Conservation (phyloP, 2,888 invertebrate genomes). For the Drosophila kokeensis region DNA sequence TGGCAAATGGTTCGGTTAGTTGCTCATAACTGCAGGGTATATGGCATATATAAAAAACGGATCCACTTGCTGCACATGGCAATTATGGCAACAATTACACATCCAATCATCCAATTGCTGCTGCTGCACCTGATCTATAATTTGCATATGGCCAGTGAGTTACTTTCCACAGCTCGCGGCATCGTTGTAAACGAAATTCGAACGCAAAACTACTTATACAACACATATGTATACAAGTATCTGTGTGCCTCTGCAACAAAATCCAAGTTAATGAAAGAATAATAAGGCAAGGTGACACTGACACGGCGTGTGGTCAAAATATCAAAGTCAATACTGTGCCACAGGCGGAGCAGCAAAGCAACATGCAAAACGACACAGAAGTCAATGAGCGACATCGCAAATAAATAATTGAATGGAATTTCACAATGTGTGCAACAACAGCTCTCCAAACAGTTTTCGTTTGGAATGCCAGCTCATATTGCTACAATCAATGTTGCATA, state of each 20-base stretch:
- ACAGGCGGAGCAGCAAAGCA: conserved; percentile 26
- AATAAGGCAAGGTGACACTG: conserved; percentile 70
- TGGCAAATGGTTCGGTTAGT: conserved; percentile 75
- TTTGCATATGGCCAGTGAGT: conserved; percentile 74
- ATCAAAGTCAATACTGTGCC: conserved; percentile 44
- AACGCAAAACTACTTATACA: conserved; percentile 6
- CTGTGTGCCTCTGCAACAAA: conserved; percentile 29
- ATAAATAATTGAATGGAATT: conserved; percentile 57
- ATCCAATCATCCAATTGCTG: conserved; percentile 64
- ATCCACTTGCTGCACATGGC: conserved; percentile 77
- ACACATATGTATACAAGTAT: not conserved
- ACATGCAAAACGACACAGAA: conserved; percentile 49
- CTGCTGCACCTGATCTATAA: conserved; percentile 75
- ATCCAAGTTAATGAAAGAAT: conserved; percentile 74
- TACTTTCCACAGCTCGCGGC: conserved; percentile 81
- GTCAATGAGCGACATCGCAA: conserved; percentile 56
- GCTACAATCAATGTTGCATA: not conserved
- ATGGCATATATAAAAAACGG: conserved; percentile 59
- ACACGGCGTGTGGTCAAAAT: conserved; percentile 66
- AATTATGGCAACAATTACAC: conserved; percentile 68
- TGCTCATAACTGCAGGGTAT: conserved; percentile 80
- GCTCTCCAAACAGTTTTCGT: conserved; percentile 50
- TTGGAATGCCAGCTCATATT: conserved; percentile 16
- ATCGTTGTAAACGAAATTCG: conserved; percentile 39
- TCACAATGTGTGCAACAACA: conserved; percentile 44